Evolutionary conservation across 2,113 vertebrate species (phyloP).

Genomic region (Colistium nudipinnis): DNA sequence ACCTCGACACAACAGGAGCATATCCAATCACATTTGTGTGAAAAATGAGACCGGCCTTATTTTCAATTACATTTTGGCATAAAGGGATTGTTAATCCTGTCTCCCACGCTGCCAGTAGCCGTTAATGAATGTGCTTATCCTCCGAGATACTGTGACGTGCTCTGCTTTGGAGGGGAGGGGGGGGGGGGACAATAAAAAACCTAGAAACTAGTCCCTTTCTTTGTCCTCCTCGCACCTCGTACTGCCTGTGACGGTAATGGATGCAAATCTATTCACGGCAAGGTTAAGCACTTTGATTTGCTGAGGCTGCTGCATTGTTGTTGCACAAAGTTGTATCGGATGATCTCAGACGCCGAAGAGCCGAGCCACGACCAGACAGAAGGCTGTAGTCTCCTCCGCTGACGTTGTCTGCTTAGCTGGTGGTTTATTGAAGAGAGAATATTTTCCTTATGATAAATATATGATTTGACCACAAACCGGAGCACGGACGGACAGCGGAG

Average conservation of each 20-base stretch:
- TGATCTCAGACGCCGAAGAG: constrained; percentile 53
- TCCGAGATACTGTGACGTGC: constrained; percentile 73
- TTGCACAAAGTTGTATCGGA: constrained; percentile 62
- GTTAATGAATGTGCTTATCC: constrained; percentile 84
- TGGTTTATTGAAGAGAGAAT: constrained; percentile 44
- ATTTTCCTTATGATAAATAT: constrained; percentile 37
- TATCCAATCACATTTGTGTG: constrained; percentile 82
- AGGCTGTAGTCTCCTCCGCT: constrained; percentile 27
- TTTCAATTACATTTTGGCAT: constrained; percentile 84
- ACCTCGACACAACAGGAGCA: constrained; percentile 75
- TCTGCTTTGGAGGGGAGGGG: constrained; percentile 21
- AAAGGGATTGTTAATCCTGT: constrained; percentile 82
- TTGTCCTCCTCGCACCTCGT: constrained; percentile 59
- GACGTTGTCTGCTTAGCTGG: constrained; percentile 43
- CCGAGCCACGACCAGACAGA: constrained; percentile 26
- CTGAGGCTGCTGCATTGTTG: constrained; percentile 62
- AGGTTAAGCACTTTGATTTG: constrained; percentile 77
- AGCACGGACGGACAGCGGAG: neutral
- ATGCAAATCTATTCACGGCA: constrained; percentile 75
- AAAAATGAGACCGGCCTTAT: constrained; percentile 78
- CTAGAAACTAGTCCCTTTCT: constrained; percentile 47
- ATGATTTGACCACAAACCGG: constrained; percentile 9
- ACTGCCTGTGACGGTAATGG: constrained; percentile 61
- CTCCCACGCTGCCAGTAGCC: constrained; percentile 73
- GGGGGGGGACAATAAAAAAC: constrained; percentile 11